phyloP scores from a whole-genome alignment of 2,797 vertebrate species.

The Graptemys geographica region DNA sequence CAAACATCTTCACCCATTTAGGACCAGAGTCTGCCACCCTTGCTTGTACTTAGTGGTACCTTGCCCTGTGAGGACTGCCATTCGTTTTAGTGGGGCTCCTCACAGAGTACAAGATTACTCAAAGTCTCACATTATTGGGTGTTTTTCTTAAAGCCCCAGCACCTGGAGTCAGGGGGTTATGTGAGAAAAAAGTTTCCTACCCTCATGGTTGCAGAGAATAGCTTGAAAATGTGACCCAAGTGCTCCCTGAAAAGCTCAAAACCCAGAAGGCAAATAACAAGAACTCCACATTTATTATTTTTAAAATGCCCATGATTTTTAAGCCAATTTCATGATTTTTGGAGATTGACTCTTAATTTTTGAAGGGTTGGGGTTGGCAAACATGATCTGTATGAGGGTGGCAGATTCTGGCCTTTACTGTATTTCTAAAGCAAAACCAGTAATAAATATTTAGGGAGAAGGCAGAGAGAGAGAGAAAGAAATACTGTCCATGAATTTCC shows the following conservation, averaged over 20 bases:
- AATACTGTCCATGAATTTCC: neutral
- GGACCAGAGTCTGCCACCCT: neutral
- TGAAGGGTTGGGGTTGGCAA: neutral
- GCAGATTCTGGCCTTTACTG: neutral
- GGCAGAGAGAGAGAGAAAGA: neutral
- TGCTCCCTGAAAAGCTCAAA: conserved; percentile 1
- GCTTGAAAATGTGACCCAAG: neutral
- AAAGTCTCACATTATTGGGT: neutral
- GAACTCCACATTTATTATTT: neutral
- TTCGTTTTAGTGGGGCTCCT: neutral
- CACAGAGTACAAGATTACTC: fast-evolving
- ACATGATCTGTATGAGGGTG: neutral
- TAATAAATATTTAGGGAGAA: neutral
- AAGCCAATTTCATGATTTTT: neutral
- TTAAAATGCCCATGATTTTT: conserved; percentile 1
- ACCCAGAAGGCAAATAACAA: conserved; percentile 28
- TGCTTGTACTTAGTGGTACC: neutral
- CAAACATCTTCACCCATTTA: neutral
- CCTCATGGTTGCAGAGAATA: conserved; percentile 31
- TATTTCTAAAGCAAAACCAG: fast-evolving
- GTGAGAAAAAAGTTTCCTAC: neutral
- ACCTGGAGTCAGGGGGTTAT: neutral
- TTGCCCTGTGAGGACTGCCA: neutral
- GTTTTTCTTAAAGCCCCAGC: neutral
- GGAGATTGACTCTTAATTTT: neutral